A percentile compares a stretch with the other conserved stretches of the same genome.
phyloP scores from a whole-genome alignment of 2,797 vertebrate genomes.

The Galagoides demidoff region DNA sequence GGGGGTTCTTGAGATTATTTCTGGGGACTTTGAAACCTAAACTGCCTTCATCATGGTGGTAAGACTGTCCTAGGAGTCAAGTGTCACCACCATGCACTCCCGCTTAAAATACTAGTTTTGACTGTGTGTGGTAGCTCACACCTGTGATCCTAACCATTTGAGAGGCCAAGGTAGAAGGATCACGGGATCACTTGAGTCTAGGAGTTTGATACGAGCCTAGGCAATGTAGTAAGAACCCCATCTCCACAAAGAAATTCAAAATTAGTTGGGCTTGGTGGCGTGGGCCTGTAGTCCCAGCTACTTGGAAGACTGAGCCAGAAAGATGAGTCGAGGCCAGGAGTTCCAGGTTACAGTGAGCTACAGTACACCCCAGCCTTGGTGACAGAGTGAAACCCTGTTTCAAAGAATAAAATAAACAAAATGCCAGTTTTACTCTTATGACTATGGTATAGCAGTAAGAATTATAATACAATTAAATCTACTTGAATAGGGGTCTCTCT shows the following conservation, averaged over 20 bases:
- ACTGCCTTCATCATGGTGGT: neutral
- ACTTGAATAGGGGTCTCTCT: neutral
- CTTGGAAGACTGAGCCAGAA: neutral
- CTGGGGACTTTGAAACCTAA: neutral
- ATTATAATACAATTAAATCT: neutral
- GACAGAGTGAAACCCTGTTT: neutral
- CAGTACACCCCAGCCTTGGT: neutral
- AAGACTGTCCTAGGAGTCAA: neutral
- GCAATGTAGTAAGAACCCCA: neutral
- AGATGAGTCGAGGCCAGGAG: neutral
- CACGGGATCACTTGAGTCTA: neutral
- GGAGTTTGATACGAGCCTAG: neutral
- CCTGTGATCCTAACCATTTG: neutral
- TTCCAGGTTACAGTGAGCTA: neutral
- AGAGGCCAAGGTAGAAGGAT: too few species aligned
- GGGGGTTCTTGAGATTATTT: neutral
- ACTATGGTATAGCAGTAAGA: neutral
- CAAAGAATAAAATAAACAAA: neutral
- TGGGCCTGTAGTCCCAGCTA: neutral
- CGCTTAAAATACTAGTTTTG: neutral
- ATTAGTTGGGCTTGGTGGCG: neutral
- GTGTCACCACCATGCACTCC: rapidly evolving
- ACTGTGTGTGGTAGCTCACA: neutral
- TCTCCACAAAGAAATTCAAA: neutral
- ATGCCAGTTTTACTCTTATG: neutral